Evolutionary conservation across 2,797 vertebrate genomes (phyloP), one percentile per base, ranked within the genome.

Genomic region (Harpagifer antarcticus): DNA sequence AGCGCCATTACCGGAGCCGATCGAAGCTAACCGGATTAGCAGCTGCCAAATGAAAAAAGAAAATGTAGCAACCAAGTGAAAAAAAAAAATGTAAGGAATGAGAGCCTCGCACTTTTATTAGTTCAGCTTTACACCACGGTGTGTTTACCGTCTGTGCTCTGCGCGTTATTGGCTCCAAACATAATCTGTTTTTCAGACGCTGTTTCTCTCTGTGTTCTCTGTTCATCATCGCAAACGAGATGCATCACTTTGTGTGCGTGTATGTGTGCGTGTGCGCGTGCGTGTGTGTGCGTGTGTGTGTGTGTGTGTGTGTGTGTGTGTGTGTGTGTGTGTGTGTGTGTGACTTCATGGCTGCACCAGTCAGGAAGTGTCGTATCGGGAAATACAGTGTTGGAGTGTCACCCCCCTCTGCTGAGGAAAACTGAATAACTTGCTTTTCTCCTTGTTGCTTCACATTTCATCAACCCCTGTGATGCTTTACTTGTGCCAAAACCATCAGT

Each of bases 21-120:
- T 95, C 95, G 95, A 95, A 94, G 31, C 91, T 91, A 95, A 95
- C 87, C 81, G 88, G 85, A 93, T 95, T 93, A 95, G 80, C 87
- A 86, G 77, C 91, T 84, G 92, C 87, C 82, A 89, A 87, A 89
- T 90, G 91, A 75, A 74, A 79, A 78, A 75, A 82, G 48, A 88
- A 84, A 83, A 69, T 85, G 91, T 88, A 91, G 37, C 90, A 90
- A 93, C 88, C 82, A 89, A 93, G 91, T 87, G 89, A 82, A 79
- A 84, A 87, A 85, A 73, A 82, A 65, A 78, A 20, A 85, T 59
- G 83, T 60, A 73, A 68, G 86, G 91, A 92, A 93, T 82, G 89
- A 90, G 86, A 90, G 79, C 67, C 74, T 85, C 88, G 87, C 91
- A 72, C 90, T 87, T 92, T 94, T 94, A 95, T 95, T 95, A 95